Percentiles rank a stretch among this genome's conserved stretches.
phyloP scores from a whole-genome alignment of 53 echinoderm and acorn worm species.

The Astropecten irregularis region DNA sequence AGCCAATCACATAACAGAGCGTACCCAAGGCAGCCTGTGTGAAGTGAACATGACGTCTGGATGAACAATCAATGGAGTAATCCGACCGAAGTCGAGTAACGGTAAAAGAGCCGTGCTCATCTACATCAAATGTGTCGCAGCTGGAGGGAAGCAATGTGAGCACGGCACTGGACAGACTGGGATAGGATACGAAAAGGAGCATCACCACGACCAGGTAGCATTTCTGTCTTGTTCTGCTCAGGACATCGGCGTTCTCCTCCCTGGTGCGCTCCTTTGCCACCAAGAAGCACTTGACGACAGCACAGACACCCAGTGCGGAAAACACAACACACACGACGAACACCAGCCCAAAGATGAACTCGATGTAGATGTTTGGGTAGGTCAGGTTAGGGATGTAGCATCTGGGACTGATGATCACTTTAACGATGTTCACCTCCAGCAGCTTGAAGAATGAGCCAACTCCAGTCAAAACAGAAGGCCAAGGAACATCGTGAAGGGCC shows the following conservation, averaged over 20 bases:
- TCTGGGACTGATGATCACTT: constrained; percentile 46
- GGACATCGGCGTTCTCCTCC: neutral
- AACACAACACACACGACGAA: constrained; percentile 1
- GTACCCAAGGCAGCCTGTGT: constrained; percentile 22
- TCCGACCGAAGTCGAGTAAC: constrained; percentile 48
- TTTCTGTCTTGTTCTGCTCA: neutral
- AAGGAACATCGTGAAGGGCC: constrained; percentile 28
- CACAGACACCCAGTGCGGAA: neutral
- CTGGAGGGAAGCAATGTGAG: constrained; percentile 54
- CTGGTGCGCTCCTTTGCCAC: neutral
- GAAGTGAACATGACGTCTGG: neutral
- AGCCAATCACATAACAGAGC: constrained; percentile 51
- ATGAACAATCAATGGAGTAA: constrained; percentile 60
- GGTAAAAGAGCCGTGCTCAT: neutral
- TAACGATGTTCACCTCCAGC: constrained; percentile 40
- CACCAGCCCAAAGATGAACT: constrained; percentile 31
- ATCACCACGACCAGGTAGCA: constrained; percentile 51
- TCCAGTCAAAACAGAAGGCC: constrained; percentile 22
- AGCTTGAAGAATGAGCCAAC: constrained; percentile 24
- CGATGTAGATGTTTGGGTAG: constrained; percentile 27
- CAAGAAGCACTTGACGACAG: neutral
- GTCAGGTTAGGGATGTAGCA: constrained; percentile 45
- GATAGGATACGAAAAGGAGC: constrained; percentile 64
- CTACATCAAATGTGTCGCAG: constrained; percentile 53
- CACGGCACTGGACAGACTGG: constrained; percentile 45